These are phyloP conservation scores for Tenebrio molitor DNA, from an alignment of 1,140 invertebrate genomes.

Conservation along the genomic window DNA sequence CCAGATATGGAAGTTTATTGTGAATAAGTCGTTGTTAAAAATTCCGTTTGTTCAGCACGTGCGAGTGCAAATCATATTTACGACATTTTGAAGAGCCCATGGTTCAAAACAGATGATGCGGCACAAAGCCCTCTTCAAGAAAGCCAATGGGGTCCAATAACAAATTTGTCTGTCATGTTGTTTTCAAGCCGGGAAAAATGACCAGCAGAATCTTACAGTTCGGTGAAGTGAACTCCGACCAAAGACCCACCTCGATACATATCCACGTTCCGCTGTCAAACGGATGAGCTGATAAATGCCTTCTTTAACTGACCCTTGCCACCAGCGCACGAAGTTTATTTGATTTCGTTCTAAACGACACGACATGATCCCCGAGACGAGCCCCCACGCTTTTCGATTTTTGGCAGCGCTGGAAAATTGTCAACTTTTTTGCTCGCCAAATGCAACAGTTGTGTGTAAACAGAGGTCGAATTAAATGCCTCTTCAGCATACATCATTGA, in stretches of 20 bases:
- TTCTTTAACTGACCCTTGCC: slow-evolving; percentile 10
- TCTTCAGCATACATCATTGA: slow-evolving; percentile 21
- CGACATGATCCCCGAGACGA: background rate
- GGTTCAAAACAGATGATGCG: no score
- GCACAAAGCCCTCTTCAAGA: no score
- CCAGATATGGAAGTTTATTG: no score
- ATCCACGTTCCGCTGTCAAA: slow-evolving; percentile 28
- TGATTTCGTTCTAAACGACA: slow-evolving; percentile 8
- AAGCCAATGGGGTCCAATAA: no score
- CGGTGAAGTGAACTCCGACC: background rate
- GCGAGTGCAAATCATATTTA: no score
- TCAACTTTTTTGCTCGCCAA: background rate
- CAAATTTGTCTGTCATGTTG: background rate
- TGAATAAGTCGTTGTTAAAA: no score
- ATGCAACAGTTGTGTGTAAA: slow-evolving; percentile 40
- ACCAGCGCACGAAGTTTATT: slow-evolving; percentile 8
- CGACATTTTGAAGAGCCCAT: no score
- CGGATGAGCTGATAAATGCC: slow-evolving; percentile 13
- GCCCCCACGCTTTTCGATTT: no score
- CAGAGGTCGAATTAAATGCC: slow-evolving; percentile 24
- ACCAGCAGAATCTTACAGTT: background rate
- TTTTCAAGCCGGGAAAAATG: background rate
- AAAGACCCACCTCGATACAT: background rate
- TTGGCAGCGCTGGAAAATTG: no score
- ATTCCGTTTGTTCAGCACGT: no score